Base-by-base conservation (phyloP, 2,888 invertebrate genomes). In the Schrankia costaestrigalis region DNA sequence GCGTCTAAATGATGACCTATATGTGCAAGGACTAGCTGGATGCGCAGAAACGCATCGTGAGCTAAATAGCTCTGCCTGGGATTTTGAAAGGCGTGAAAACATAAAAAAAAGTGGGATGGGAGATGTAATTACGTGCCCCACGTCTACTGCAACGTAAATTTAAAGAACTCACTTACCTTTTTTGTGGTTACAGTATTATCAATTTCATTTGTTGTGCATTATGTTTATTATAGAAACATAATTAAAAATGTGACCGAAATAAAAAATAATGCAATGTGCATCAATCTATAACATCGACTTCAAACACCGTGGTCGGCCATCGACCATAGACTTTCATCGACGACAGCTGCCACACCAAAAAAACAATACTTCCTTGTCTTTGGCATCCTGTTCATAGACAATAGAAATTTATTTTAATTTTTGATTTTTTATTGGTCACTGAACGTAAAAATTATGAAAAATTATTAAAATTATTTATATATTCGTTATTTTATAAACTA, bases 261-360 rank as follows among this genome's bases (percentile, higher is more conserved):
- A 59, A 64, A 70, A 65, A 71, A 65, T 59, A 63, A 57, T 56
- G 60, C 69, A 77, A 77, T 71, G 78, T 75, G 74, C 69, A 72
- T 44, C 36, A 55, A 54, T 68, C 54, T 70, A 64, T 57, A 62
- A 56, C 66, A 64, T 69, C 51, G 51, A 76, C 73, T 69, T 74
- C 68, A 72, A 74, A 72, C 72, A 76, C 75, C 66, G 71, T 78
- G 74, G 75, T 78, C 74, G 64, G 71, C 74, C 74, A 75, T 76
- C 70, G 59, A 61, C 68, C 72, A 68, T 63, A 61, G 55, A 47
- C 15, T n/a, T n/a, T n/a, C n/a, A n/a, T n/a, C n/a, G n/a, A n/a
- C n/a, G 11, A 10, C 8, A 27, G 22, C 27, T 31, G 18, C 31
- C 31, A 31, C 2, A 13, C 12, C n/a, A 18, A 11, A 5, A 19